These are phyloP conservation scores for Parelbella ahira DNA, from an alignment of 2,888 invertebrate species.

Conservation along the genomic window DNA sequence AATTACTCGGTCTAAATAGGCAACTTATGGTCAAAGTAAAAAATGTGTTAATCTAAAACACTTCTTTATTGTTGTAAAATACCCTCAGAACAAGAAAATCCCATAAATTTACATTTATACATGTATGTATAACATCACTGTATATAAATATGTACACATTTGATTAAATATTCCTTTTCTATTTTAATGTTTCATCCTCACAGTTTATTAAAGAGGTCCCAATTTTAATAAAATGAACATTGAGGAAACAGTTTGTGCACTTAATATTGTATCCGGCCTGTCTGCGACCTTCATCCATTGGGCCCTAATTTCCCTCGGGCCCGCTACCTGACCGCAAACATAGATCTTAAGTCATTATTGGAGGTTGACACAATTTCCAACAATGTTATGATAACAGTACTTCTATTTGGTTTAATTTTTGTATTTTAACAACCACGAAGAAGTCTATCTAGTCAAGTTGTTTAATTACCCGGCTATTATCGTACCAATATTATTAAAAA, in stretches of 20 bases:
- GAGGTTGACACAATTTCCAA: conserved; percentile 25
- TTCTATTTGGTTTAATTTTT: neutral
- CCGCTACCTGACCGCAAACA: conserved; percentile 52
- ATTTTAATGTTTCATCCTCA: neutral
- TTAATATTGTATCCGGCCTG: conserved; percentile 43
- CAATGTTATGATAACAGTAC: conserved; percentile 3
- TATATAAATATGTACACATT: no score
- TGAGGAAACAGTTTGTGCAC: conserved; percentile 32
- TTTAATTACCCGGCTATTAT: no score
- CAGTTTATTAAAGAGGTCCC: conserved; percentile 24
- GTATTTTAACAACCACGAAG: no score
- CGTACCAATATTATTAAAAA: no score
- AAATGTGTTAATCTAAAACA: no score
- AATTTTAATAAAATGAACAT: conserved; percentile 35
- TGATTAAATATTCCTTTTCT: neutral
- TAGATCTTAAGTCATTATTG: conserved; percentile 42
- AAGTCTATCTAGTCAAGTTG: no score
- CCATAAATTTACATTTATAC: no score
- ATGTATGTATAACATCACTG: no score
- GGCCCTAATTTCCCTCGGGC: conserved; percentile 61
- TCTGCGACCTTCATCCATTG: conserved; percentile 45
- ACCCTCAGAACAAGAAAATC: no score
- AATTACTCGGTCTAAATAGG: no score
- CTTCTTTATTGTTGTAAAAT: no score
- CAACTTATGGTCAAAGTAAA: no score